Conservation (phyloP, 1,140 invertebrate genomes). For the Bombus superbus region DNA sequence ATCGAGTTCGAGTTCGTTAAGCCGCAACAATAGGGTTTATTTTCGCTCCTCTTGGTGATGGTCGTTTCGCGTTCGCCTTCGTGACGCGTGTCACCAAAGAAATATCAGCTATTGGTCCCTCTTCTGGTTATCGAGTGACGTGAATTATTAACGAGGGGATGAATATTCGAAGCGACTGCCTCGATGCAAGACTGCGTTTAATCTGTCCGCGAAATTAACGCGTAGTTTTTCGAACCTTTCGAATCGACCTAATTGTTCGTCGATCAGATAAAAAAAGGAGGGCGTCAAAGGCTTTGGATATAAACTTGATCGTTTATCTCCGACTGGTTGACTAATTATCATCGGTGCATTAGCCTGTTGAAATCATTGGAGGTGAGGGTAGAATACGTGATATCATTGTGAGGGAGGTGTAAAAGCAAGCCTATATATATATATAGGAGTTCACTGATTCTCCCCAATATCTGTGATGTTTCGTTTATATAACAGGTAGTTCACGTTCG, state of each 20-base stretch:
- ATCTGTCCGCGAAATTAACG: constrained; percentile 50
- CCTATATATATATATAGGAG: too few relatives aligned
- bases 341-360: neutral
- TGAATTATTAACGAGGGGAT: constrained; percentile 48
- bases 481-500: too few relatives aligned
- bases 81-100: constrained; percentile 20
- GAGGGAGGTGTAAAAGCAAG: too few relatives aligned
- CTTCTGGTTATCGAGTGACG: constrained; percentile 5
- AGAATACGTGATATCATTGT: neutral
- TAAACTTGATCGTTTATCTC: neutral
- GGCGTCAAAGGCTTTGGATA: neutral
- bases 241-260: constrained; percentile 2
- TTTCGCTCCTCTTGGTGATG: constrained; percentile 27
- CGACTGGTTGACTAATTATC: neutral
- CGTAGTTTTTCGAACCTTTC: neutral
- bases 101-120: constrained; percentile 49
- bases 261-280: neutral
- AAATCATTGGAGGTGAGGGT: neutral
- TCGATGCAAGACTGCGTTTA: neutral
- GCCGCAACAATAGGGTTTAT: constrained; percentile 18
- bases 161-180: neutral
- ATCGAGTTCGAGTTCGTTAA: constrained; percentile 22
- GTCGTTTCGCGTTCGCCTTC: constrained; percentile 33
- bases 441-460: too few relatives aligned
- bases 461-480: too few relatives aligned